Percentiles rank a stretch among this genome's conserved stretches.
Conservation (phyloP, 2,888 invertebrate genomes). For the Apodemia mormo region DNA sequence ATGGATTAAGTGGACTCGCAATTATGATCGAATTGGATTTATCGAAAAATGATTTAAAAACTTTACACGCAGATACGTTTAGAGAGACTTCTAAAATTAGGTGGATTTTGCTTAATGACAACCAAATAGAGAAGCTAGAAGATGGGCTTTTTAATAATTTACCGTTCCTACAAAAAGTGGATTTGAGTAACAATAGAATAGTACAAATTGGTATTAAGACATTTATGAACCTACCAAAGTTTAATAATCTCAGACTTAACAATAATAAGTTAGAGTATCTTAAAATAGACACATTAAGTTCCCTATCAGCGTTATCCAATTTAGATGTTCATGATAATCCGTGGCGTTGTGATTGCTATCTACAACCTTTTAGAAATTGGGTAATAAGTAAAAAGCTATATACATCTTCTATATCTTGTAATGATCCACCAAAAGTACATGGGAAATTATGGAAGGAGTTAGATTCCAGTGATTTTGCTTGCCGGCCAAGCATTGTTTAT, state of each 20-base stretch:
- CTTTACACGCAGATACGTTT: conserved; percentile 86
- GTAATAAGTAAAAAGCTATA: conserved; percentile 87
- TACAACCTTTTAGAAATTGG: conserved; percentile 90
- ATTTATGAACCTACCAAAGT: conserved; percentile 85
- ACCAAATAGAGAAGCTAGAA: conserved; percentile 87
- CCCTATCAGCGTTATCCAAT: conserved; percentile 85
- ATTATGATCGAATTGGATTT: conserved; percentile 92
- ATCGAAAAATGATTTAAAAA: conserved; percentile 86
- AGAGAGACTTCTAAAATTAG: conserved; percentile 86
- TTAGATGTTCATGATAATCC: conserved; percentile 90
- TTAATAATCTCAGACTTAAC: conserved; percentile 86
- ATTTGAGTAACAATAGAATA: conserved; percentile 88
- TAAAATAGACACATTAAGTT: conserved; percentile 84
- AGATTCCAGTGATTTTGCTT: conserved; percentile 89
- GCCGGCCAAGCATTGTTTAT: conserved; percentile 88
- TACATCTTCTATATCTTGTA: conserved; percentile 87
- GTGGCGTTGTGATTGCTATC: conserved; percentile 94
- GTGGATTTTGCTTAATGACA: conserved; percentile 87
- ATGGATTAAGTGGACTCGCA: conserved; percentile 88
- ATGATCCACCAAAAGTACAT: conserved; percentile 85
- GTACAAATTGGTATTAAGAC: conserved; percentile 85
- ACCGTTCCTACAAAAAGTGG: conserved; percentile 87
- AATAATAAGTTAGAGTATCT: conserved; percentile 88
- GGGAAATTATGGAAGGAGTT: conserved; percentile 88
- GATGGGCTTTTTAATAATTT: conserved; percentile 89